Percentiles rank a stretch among this genome's conserved stretches.
These are phyloP conservation scores for Numenius phaeopus DNA, from an alignment of 2,797 vertebrate genomes.

Conservation along the genomic window DNA sequence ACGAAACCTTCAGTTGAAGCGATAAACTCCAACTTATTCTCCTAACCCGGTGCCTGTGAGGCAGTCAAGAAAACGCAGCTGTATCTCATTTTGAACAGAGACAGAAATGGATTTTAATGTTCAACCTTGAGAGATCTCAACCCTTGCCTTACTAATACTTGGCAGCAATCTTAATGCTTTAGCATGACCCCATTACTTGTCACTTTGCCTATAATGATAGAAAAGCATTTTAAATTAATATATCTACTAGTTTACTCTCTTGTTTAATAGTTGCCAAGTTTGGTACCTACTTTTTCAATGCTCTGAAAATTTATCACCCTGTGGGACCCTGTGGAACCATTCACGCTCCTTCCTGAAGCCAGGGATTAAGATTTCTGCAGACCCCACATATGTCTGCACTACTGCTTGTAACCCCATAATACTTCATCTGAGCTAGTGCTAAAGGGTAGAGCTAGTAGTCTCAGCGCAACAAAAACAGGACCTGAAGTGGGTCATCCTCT, in stretches of 20 bases:
- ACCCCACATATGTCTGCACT: background rate
- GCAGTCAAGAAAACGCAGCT: background rate
- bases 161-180: background rate
- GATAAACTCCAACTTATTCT: background rate
- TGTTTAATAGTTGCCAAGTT: background rate
- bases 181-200: background rate
- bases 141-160: background rate
- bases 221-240: background rate
- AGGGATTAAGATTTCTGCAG: background rate
- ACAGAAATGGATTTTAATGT: background rate
- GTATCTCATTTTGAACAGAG: background rate
- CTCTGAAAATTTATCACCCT: background rate
- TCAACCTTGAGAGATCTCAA: background rate
- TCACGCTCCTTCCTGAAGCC: background rate
- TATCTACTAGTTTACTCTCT: background rate
- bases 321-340: background rate
- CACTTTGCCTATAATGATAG: background rate
- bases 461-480: background rate
- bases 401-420: background rate
- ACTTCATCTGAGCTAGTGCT: background rate
- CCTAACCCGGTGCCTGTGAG: background rate
- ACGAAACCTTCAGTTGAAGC: background rate
- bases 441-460: background rate
- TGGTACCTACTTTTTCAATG: background rate
- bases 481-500: background rate